These are phyloP conservation scores for Penaeus chinensis DNA, from an alignment of 1,140 invertebrate species.

Conservation along the genomic window DNA sequence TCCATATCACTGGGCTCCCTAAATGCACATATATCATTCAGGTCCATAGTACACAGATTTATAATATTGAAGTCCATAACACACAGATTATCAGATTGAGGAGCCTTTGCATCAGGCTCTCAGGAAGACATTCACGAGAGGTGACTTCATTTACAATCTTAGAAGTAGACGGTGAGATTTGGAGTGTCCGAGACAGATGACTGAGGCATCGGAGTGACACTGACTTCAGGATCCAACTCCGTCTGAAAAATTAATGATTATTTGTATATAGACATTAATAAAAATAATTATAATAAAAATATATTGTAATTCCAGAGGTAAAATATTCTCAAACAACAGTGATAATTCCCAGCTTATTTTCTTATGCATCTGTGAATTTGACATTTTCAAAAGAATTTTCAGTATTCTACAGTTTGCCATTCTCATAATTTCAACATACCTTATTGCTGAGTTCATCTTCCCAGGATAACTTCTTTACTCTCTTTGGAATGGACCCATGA, in stretches of 20 bases:
- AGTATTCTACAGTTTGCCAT: too few relatives aligned
- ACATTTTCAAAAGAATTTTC: too few relatives aligned
- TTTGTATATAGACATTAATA: background rate
- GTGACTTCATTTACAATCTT: background rate
- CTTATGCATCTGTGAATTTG: too few relatives aligned
- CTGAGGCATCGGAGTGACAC: constrained; percentile 70
- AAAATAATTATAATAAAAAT: background rate
- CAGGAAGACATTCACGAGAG: background rate
- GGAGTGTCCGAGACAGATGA: constrained; percentile 69
- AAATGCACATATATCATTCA: too few relatives aligned
- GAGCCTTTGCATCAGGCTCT: background rate
- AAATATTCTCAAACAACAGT: too few relatives aligned
- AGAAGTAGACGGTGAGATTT: constrained; percentile 75
- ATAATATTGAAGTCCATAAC: background rate
- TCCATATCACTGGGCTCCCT: too few relatives aligned
- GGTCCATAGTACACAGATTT: background rate
- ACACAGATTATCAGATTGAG: background rate
- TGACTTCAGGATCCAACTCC: constrained; percentile 72
- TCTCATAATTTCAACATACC: constrained; percentile 16
- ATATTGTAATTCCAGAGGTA: too few relatives aligned
- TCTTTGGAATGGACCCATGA: constrained; percentile 72
- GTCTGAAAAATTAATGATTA: constrained; percentile 67
- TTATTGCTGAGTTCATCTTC: constrained; percentile 73
- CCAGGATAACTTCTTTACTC: constrained; percentile 81
- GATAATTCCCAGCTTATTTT: too few relatives aligned